Percentiles rank a stretch among this genome's conserved stretches.
phyloP scores from a whole-genome alignment of 2,113 vertebrate species.

The Scortum barcoo region DNA sequence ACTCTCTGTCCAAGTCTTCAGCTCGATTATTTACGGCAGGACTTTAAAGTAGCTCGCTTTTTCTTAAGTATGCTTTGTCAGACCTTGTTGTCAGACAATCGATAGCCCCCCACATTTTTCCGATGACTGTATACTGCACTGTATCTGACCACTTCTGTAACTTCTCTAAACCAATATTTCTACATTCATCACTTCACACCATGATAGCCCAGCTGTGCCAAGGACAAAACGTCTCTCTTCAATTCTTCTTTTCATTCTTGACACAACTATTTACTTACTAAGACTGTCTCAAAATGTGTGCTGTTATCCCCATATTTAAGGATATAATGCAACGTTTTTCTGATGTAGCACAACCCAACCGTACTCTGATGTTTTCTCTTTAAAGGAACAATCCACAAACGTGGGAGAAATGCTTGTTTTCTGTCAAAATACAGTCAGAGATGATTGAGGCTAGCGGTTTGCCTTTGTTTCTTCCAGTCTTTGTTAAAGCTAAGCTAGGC shows the following conservation, averaged over 20 bases:
- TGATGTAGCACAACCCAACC: not conserved
- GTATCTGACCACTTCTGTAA: too few species aligned
- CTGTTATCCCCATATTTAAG: too few species aligned
- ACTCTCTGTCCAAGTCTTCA: not conserved
- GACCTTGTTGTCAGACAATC: not conserved
- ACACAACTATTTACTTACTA: too few species aligned
- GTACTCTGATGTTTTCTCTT: not conserved
- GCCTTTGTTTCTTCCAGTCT: not conserved
- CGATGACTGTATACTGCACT: too few species aligned
- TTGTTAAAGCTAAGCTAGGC: not conserved
- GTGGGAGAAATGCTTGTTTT: not conserved
- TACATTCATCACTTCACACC: too few species aligned
- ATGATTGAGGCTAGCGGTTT: not conserved
- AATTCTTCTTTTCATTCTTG: too few species aligned
- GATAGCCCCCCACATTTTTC: too few species aligned
- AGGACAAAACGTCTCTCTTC: too few species aligned
- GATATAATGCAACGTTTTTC: not conserved
- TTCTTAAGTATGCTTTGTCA: not conserved
- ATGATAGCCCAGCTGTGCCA: too few species aligned
- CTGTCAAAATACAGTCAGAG: not conserved
- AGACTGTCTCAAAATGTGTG: too few species aligned
- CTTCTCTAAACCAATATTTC: too few species aligned
- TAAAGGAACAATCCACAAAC: not conserved
- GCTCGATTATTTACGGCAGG: not conserved
- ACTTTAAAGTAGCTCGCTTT: not conserved